Evolutionary conservation across 2,113 vertebrate genomes (phyloP).

Genomic region (Verasper variegatus): DNA sequence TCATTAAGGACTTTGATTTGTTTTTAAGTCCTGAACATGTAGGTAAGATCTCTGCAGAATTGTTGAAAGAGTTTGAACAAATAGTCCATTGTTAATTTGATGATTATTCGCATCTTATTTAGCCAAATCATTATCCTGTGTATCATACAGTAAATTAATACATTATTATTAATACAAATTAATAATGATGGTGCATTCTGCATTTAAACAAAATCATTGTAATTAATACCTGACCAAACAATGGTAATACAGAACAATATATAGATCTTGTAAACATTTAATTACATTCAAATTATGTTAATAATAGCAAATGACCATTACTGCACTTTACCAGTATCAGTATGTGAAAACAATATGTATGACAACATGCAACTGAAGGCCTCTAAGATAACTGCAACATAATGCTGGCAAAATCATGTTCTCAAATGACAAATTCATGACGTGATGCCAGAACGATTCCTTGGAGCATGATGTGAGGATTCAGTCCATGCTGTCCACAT

Average conservation of each 20-base stretch:
- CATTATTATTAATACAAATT: too few relatives aligned
- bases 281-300: not conserved
- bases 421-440: constrained; percentile 21
- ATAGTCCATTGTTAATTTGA: too few relatives aligned
- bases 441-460: constrained; percentile 3
- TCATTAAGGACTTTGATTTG: too few relatives aligned
- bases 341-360: too few relatives aligned
- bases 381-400: not conserved
- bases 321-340: not conserved
- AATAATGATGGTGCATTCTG: too few relatives aligned
- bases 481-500: constrained; percentile 15
- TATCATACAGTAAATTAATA: not conserved
- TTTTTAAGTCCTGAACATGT: too few relatives aligned
- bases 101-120: not conserved
- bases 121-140: not conserved
- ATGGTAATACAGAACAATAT: too few relatives aligned
- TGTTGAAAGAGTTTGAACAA: too few relatives aligned
- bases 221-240: too few relatives aligned
- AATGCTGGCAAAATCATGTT: not conserved
- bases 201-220: too few relatives aligned
- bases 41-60: too few relatives aligned
- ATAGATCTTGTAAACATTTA: too few relatives aligned
- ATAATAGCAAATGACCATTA: not conserved
- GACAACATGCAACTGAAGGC: not conserved
- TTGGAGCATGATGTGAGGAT: not conserved